These are phyloP conservation scores for Eupsittula cactorum DNA, from an alignment of 2,113 vertebrate genomes.

Conservation along the genomic window DNA sequence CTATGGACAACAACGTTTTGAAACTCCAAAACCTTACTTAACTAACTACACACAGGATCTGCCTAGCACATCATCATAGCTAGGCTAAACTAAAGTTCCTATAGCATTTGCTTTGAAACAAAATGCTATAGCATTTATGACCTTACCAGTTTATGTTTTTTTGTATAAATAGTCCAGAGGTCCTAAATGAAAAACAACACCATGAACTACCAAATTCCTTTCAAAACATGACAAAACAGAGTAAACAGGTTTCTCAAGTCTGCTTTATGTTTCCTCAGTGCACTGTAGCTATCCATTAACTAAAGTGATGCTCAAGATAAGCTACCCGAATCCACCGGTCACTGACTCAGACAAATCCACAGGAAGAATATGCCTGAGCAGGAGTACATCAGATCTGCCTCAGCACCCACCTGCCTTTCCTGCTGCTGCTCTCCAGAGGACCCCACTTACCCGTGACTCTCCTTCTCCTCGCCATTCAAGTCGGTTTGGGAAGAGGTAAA, in stretches of 20 bases:
- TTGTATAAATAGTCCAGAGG: constrained; percentile 79
- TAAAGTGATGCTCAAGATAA: fast-evolving
- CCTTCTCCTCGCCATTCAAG: constrained; percentile 97
- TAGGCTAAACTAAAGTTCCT: constrained; percentile 16
- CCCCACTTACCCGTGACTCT: constrained; percentile 88
- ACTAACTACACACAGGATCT: neutral
- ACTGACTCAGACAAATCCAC: neutral
- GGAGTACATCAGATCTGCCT: neutral
- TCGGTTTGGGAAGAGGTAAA: constrained; percentile 98
- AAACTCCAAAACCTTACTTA: neutral
- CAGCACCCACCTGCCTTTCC: neutral
- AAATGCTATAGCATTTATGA: constrained; percentile 23
- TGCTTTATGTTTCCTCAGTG: neutral
- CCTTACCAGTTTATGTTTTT: constrained; percentile 84
- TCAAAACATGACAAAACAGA: neutral
- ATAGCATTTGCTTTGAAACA: constrained; percentile 18
- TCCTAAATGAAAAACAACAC: constrained; percentile 76
- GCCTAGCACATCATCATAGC: neutral
- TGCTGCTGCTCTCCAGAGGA: neutral
- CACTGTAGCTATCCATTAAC: neutral
- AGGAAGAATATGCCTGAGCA: fast-evolving
- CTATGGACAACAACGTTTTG: neutral
- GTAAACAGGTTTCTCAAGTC: neutral
- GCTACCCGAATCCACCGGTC: neutral
- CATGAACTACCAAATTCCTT: constrained; percentile 23